phyloP scores from a whole-genome alignment of 2,888 invertebrate genomes.

The Limnephilus lunatus region DNA sequence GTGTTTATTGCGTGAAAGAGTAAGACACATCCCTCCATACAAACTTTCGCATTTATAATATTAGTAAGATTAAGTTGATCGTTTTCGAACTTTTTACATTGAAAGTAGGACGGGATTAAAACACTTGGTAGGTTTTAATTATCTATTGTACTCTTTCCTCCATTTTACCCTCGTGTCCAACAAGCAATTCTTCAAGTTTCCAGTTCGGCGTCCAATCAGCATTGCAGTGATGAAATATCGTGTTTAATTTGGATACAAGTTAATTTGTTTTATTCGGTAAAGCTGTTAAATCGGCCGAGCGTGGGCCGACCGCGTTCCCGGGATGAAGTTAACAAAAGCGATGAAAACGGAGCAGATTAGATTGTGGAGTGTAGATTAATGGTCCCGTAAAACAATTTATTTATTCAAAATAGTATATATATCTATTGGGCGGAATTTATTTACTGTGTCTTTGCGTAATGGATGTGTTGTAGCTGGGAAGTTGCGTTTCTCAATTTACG shows the following conservation, averaged over 20 bases:
- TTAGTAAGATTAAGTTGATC: too few relatives aligned
- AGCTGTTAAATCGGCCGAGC: constrained; percentile 15
- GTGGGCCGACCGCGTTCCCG: background rate
- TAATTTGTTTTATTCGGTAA: constrained; percentile 27
- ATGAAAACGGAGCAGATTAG: constrained; percentile 22
- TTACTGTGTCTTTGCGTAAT: constrained; percentile 25
- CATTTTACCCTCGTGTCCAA: background rate
- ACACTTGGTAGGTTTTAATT: background rate
- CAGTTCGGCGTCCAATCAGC: background rate
- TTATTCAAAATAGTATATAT: constrained; percentile 35
- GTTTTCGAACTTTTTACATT: too few relatives aligned
- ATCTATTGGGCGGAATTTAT: constrained; percentile 38
- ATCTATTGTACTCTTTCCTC: background rate
- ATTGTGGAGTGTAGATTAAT: constrained; percentile 43
- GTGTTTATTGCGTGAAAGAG: too few relatives aligned
- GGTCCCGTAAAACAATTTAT: constrained; percentile 51
- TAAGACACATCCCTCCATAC: too few relatives aligned
- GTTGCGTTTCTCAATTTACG: constrained; percentile 8
- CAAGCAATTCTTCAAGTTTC: background rate
- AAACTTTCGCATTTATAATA: too few relatives aligned
- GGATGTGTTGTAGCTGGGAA: constrained; percentile 24
- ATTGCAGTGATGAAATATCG: constrained; percentile 25
- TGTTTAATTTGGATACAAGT: constrained; percentile 33
- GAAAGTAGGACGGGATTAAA: background rate
- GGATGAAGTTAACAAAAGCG: constrained; percentile 49